These are phyloP conservation scores for Euleptes europaea DNA, from an alignment of 2,113 vertebrate species.

Conservation along the genomic window DNA sequence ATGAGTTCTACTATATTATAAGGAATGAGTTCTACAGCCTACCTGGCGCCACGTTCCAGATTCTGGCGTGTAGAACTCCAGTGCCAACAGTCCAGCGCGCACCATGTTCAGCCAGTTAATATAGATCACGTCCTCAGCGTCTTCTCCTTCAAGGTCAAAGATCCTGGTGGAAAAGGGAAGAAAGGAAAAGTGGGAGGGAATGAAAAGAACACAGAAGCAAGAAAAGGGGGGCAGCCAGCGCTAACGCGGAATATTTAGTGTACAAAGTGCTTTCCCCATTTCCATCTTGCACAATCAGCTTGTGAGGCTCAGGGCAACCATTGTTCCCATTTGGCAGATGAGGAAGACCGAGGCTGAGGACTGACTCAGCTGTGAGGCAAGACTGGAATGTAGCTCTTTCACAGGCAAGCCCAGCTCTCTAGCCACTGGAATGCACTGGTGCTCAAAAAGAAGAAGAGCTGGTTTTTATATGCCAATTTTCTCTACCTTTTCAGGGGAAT, in stretches of 20 bases:
- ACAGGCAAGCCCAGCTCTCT: background rate
- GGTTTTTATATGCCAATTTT: no score
- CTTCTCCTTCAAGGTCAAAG: conserved; percentile 83
- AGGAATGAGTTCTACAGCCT: background rate
- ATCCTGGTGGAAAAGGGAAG: conserved; percentile 72
- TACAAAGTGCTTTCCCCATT: background rate
- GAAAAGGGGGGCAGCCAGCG: background rate
- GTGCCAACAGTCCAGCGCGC: conserved; percentile 82
- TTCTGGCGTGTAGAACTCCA: conserved; percentile 90
- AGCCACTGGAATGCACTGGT: background rate
- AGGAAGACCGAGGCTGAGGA: background rate
- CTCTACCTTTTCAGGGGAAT: no score
- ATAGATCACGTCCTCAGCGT: conserved; percentile 85
- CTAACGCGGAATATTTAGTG: background rate
- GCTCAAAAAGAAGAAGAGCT: no score
- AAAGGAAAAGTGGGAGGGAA: no score
- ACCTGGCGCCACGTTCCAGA: conserved; percentile 91
- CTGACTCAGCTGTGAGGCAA: background rate
- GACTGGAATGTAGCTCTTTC: background rate
- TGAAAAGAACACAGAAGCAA: background rate
- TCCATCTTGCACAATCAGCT: no score
- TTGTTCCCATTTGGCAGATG: background rate
- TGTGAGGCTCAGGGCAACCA: background rate
- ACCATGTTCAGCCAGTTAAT: conserved; percentile 94
- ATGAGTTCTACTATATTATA: no score